Percentiles rank a stretch among this genome's conserved stretches.
Conservation (phyloP, 2,888 invertebrate genomes). For the Scaptomyza caliginosa region DNA sequence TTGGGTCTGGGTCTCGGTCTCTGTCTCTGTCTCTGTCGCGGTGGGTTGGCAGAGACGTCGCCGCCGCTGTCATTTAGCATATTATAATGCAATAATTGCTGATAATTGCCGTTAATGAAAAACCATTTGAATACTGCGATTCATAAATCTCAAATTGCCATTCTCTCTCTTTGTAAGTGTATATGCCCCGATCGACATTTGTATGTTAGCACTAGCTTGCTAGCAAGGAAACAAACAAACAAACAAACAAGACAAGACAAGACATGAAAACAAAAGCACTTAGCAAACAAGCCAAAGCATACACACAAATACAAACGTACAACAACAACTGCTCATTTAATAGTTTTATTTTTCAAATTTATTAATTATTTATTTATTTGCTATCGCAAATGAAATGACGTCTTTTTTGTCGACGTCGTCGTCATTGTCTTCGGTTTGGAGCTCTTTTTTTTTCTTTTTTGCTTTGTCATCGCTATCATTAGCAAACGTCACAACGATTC, state of each 20-base stretch:
- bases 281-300: neutral
- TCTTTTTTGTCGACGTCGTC: slow-evolving; percentile 4
- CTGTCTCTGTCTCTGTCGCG: too few species aligned
- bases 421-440: slow-evolving; percentile 8
- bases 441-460: slow-evolving; percentile 34
- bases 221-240: slow-evolving; percentile 41
- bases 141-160: slow-evolving; percentile 24
- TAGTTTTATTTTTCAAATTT: slow-evolving; percentile 50
- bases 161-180: neutral
- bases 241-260: slow-evolving; percentile 31
- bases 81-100: slow-evolving; percentile 57
- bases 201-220: slow-evolving; percentile 38
- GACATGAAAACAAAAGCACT: neutral
- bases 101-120: slow-evolving; percentile 66
- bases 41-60: slow-evolving; percentile 31
- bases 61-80: slow-evolving; percentile 43
- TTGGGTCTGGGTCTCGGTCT: slow-evolving; percentile 9
- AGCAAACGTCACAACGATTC: slow-evolving; percentile 35
- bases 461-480: slow-evolving; percentile 22
- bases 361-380: slow-evolving; percentile 65
- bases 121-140: slow-evolving; percentile 54
- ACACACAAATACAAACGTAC: neutral
- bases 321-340: slow-evolving; percentile 33
- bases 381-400: slow-evolving; percentile 25
- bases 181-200: slow-evolving; percentile 5